Evolutionary conservation across 2,888 invertebrate genomes (phyloP).

Genomic region (Netelia virgata): DNA sequence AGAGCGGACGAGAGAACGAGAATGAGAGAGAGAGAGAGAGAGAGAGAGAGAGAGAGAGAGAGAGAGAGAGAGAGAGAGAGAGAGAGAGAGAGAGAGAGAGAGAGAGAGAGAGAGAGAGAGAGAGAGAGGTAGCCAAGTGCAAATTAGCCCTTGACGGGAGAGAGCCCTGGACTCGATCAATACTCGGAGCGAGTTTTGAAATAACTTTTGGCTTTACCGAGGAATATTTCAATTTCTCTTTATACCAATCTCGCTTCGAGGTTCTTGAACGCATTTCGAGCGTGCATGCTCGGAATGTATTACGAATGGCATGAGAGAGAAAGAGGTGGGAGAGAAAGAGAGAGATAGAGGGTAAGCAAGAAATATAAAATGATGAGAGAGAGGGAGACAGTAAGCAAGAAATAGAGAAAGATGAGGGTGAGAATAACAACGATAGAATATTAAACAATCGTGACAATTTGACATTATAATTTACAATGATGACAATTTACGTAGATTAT

Average conservation of each 20-base stretch:
- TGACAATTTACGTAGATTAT: neutral
- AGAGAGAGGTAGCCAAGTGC: neutral
- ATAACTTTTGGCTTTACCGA: conserved; percentile 24
- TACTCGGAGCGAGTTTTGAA: conserved; percentile 16
- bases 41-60: conserved; percentile 3
- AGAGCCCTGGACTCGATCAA: conserved; percentile 20
- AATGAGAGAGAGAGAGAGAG: conserved; percentile 8
- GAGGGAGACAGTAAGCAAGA: too few relatives aligned
- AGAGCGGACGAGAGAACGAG: neutral
- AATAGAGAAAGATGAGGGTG: too few relatives aligned
- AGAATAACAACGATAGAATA: too few relatives aligned
- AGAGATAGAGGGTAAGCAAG: too few relatives aligned
- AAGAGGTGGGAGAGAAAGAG: too few relatives aligned
- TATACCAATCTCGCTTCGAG: neutral
- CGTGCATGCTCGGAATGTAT: too few relatives aligned
- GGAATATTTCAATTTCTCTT: conserved; percentile 26
- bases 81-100: neutral
- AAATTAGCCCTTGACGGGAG: conserved; percentile 11
- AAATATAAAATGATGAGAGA: too few relatives aligned
- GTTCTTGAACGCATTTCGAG: too few relatives aligned
- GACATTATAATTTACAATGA: too few relatives aligned
- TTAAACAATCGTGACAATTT: too few relatives aligned
- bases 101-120: conserved; percentile 9
- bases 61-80: neutral
- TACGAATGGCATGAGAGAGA: too few relatives aligned